Base-by-base conservation (phyloP, 2,888 invertebrate species). In the Ophion costatus region DNA sequence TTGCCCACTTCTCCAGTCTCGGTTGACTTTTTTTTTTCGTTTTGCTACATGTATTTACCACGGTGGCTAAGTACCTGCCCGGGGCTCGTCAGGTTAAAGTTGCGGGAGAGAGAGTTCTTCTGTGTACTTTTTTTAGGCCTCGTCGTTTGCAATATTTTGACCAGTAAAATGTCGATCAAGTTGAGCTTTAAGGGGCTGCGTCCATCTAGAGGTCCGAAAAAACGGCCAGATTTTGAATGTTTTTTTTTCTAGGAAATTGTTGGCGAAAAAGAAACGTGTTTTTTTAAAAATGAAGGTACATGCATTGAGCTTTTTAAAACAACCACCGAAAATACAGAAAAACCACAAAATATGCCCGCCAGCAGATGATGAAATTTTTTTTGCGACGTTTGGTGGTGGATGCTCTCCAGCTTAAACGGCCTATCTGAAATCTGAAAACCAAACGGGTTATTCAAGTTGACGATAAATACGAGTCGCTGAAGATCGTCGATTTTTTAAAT, bases 81-180 rank as follows among this genome's bases (percentile, higher is more conserved):
- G 71, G 5, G 67, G 2, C 45, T 75, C 64, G 83, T 83, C 83
- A 80, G 64, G 14, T 76, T 33, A 76, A 63, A 70, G 38, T 33
- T 51, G 24, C 42, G 24, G 24, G 17, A 59, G 56, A 59, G 56
- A 59, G 20, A 82, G 67, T 45, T 14, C 10, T 45, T 45, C 14
- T 45, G 10, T 45, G 10, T 45, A 11, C n/a, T n/a, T 57, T 57
- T 57, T 57, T 57, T n/a, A 2, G 5, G 7, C 20, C 57, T 57
- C 57, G n/a, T 14, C 1, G 6, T 5, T 57, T 57, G n/a, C n/a
- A 20, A 17, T 5, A 20, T 57, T 57, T 57, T n/a, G 57, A 3
- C 0, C 63, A 80, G 64, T 67, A 17, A 42, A 61, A 56, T 74
- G 83, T 78, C 81, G 78, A 84, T 84, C 77, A 45, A 42, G 70